These are phyloP conservation scores for Paratilapia polleni DNA, from an alignment of 2,113 vertebrate genomes.

Conservation along the genomic window DNA sequence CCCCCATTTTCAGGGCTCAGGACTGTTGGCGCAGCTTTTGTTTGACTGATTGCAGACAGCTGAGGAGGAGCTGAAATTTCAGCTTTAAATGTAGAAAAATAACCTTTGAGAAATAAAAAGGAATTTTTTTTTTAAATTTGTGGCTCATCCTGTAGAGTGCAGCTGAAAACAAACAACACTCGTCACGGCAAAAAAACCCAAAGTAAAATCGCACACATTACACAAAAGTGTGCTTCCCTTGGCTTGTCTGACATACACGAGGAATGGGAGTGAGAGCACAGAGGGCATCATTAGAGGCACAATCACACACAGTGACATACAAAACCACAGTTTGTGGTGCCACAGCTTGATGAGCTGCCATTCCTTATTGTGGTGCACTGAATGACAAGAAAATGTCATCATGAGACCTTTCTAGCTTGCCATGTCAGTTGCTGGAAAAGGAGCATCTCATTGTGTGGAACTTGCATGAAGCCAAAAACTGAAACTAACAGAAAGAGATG, in stretches of 20 bases:
- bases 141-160: no score
- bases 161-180: background rate
- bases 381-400: constrained; percentile 5
- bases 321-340: background rate
- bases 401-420: constrained; percentile 12
- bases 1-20: no score
- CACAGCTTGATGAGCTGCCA: background rate
- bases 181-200: background rate
- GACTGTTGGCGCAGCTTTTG: no score
- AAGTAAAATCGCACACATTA: no score
- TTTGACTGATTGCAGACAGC: background rate
- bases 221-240: background rate
- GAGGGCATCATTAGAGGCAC: background rate
- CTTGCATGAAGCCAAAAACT: background rate
- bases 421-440: constrained; percentile 1
- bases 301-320: background rate
- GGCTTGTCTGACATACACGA: background rate
- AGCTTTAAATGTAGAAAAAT: background rate
- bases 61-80: background rate
- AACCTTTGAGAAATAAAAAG: background rate
- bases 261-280: background rate
- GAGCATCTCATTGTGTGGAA: constrained; percentile 17
- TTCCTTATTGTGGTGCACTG: background rate
- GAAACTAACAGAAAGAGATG: background rate
- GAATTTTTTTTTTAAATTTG: background rate